Evolutionary conservation across 2,797 vertebrate species (phyloP), one percentile per base, ranked within the genome.

Genomic region (Amblyraja radiata): DNA sequence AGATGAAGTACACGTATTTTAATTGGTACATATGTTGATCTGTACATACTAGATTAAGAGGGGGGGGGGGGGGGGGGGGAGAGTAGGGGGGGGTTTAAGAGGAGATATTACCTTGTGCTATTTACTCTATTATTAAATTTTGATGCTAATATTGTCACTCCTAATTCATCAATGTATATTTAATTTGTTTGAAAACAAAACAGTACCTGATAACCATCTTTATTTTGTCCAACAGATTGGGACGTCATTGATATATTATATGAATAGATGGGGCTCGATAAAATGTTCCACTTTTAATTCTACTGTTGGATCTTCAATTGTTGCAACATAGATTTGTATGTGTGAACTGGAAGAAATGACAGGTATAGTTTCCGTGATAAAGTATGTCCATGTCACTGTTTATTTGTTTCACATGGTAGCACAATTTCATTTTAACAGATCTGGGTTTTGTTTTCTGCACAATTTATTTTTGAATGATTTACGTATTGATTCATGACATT

Each of bases 331-430:
- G 54, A 74, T 23, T 36, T 73, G n/a, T 73, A 23, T 21, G 73
- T 14, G 54, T 92, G 76, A 73, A 92, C 21, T 23, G 58, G 39
- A 92, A 92, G 23, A 92, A 92, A 92, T 76, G 90, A 92, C 90
- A 73, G 36, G 39, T 76, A n/a, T 58, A 13, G 39, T 46, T 92
- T 92, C 58, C 90, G 54, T 73, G 90, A 46, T 92, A 92, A 92
- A 92, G 68, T 92, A 92, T 92, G 71, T 92, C 90, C 90, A 92
- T 92, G 90, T 71, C 90, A 92, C 90, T 76, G 90, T 92, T 92
- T 92, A 76, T 92, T 92, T 92, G 90, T 92, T 92, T 92, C 90
- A 92, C 90, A 73, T 76, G 46, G 71, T 92, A 92, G 68, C 90
- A 92, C 90, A 92, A 92, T 92, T 92, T 92, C 39, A 76, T 68